Evolutionary conservation across 1,140 invertebrate genomes (phyloP).

Genomic region (Linepithema humile): DNA sequence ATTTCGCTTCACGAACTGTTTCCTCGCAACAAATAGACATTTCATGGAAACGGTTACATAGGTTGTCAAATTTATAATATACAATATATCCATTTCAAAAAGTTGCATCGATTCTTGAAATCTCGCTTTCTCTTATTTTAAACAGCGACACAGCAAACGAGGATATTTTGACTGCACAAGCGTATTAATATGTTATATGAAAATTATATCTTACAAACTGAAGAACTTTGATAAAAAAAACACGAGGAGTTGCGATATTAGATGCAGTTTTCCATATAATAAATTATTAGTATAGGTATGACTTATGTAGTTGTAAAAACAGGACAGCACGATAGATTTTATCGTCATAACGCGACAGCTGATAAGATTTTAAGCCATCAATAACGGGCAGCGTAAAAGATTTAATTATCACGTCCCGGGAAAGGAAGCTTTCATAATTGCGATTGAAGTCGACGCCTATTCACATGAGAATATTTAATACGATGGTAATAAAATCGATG

Average conservation of each 20-base stretch:
- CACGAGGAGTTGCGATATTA: background rate
- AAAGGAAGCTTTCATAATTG: background rate
- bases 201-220: background rate
- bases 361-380: background rate
- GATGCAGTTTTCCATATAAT: background rate
- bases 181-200: background rate
- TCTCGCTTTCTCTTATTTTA: background rate
- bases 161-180: background rate
- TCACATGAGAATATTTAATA: background rate
- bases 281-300: background rate
- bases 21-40: slow-evolving; percentile 56
- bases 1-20: slow-evolving; percentile 66
- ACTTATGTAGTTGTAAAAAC: background rate
- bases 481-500: background rate
- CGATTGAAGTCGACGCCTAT: background rate
- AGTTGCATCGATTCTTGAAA: background rate
- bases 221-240: background rate
- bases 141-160: background rate
- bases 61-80: slow-evolving; percentile 32
- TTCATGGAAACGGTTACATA: slow-evolving; percentile 26
- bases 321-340: background rate
- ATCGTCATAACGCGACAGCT: background rate
- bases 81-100: slow-evolving; percentile 13
- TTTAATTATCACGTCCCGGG: too few relatives aligned
- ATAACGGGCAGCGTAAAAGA: background rate